phyloP scores from a whole-genome alignment of 2,888 invertebrate genomes.

The Dolichopus griseipennis region DNA sequence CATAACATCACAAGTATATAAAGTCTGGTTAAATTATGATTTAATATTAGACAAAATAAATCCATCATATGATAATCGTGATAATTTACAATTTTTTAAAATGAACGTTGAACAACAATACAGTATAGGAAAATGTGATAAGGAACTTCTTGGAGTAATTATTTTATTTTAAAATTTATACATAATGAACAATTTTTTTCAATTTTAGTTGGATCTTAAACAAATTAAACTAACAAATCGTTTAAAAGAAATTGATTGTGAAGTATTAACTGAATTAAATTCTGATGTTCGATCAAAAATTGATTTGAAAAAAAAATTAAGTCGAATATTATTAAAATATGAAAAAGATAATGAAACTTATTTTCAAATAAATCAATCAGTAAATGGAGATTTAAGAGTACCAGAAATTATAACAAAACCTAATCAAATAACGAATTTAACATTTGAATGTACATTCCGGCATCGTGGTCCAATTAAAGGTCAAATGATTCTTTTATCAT shows the following conservation, averaged over 20 bases:
- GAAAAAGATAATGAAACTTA: neutral
- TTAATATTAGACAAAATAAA: neutral
- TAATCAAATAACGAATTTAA: neutral
- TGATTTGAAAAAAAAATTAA: neutral
- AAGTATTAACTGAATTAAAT: neutral
- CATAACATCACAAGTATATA: neutral
- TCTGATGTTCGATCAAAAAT: neutral
- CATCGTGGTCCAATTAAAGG: neutral
- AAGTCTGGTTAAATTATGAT: neutral
- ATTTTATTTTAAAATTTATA: neutral
- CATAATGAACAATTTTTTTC: too few species aligned
- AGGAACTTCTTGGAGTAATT: neutral
- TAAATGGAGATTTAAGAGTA: neutral
- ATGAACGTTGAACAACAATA: neutral
- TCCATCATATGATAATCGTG: neutral
- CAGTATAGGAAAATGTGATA: neutral
- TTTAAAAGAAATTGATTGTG: conserved; percentile 1
- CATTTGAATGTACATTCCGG: neutral
- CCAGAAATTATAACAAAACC: neutral
- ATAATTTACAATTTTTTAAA: neutral
- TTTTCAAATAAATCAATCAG: neutral
- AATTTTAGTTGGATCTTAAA: neutral
- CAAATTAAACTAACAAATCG: neutral
- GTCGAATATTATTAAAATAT: neutral
- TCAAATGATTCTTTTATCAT: neutral